Percentiles rank a stretch among this genome's conserved stretches.
These are phyloP conservation scores for Volucella zonaria DNA, from an alignment of 2,888 invertebrate genomes.

Conservation along the genomic window DNA sequence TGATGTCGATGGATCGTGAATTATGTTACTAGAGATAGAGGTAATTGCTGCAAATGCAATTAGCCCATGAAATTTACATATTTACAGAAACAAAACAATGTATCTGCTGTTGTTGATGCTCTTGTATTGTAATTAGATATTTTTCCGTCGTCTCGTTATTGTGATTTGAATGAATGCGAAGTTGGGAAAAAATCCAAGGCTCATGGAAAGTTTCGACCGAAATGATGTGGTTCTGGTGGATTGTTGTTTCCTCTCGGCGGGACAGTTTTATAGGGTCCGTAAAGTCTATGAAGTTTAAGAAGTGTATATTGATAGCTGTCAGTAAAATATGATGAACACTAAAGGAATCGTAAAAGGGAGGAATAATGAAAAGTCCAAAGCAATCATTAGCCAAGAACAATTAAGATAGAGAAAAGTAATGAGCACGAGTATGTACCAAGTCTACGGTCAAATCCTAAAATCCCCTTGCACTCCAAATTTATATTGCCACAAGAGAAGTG, in stretches of 20 bases:
- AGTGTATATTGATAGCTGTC: conserved; percentile 2
- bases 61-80: conserved; percentile 10
- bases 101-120: background rate
- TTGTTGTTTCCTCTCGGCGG: background rate
- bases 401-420: no score
- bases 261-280: conserved; percentile 3
- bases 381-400: no score
- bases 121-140: background rate
- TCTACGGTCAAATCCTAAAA: no score
- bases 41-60: conserved; percentile 31
- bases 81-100: background rate
- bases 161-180: background rate
- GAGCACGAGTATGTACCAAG: no score
- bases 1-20: conserved; percentile 49
- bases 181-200: no score
- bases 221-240: conserved; percentile 1
- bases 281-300: conserved; percentile 21
- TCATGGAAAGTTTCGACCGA: background rate
- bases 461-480: no score
- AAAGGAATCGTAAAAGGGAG: conserved; percentile 6
- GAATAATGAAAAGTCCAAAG: conserved; percentile 6
- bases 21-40: conserved; percentile 45
- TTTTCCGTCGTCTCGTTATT: background rate
- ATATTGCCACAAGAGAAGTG: no score
- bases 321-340: conserved; percentile 12